Base-by-base conservation (phyloP, 2,113 vertebrate genomes). In the Chaetorhynchus papuensis region DNA sequence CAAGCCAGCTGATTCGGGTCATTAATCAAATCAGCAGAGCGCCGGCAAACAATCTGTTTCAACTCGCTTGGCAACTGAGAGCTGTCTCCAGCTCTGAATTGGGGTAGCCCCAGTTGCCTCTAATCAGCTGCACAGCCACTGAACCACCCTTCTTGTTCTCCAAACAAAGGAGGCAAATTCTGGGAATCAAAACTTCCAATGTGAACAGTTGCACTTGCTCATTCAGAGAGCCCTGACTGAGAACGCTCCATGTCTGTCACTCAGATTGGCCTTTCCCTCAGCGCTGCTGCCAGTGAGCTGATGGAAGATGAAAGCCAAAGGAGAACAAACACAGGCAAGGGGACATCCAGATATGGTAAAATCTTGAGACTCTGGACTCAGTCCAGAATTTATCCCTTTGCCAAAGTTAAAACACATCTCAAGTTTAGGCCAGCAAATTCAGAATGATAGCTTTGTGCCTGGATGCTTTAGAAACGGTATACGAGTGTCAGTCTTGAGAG, bases 291-390 rank as follows among this genome's bases (percentile, higher is more conserved):
- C 94, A 86, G 66, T 3, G 53, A 65, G 50, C 71, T 31, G 35
- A 14, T 12, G 54, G 17, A 42, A 93, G 71, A 64, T 31, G 41
- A 71, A 78, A 89, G 83, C 83, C 66, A 66, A 87, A 92, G 59
- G 75, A 52, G 50, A 88, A 57, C 75, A 80, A 42, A 57, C 4
- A 1, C 66, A 81, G 59, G 59, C 87, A 84, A 94, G 39, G 70
- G 81, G 60, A 95, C 86, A 75, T 18, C 95, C 95, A 96, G 60
- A 96, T 96, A 96, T 75, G 94, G 96, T 70, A 87, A 97, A 94
- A 90, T 93, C 89, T 78, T n/a, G 30, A 80, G 35, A 63, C 52
- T n/a, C 56, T 93, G 91, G 72, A 68, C 27, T 28, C 56, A 11
- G 60, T 11, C 86, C 96, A 95, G 45, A 92, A 93, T 28, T n/a